phyloP scores from a whole-genome alignment of 2,888 invertebrate species.

The Lepidochrysops patricia region DNA sequence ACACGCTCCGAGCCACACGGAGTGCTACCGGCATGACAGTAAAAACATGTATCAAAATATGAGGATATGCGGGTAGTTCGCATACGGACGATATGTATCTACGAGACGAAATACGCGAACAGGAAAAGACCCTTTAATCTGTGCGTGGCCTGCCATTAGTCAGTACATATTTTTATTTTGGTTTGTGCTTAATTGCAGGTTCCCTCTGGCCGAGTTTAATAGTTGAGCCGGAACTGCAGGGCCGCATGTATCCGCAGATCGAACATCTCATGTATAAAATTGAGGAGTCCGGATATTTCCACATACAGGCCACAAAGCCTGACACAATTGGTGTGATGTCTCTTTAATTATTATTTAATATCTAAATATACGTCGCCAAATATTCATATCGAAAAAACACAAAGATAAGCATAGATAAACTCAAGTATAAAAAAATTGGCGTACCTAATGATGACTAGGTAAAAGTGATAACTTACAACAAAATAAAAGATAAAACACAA shows the following conservation, averaged over 20 bases:
- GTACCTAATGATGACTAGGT: too few relatives aligned
- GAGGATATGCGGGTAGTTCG: too few relatives aligned
- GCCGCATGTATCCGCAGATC: constrained; percentile 64
- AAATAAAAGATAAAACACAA: too few relatives aligned
- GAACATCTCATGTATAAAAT: constrained; percentile 34
- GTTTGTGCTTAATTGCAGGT: constrained; percentile 39
- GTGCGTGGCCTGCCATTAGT: too few relatives aligned
- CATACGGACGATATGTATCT: too few relatives aligned
- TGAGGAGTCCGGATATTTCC: constrained; percentile 48
- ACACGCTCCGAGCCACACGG: too few relatives aligned
- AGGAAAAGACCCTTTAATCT: too few relatives aligned
- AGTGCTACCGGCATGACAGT: too few relatives aligned
- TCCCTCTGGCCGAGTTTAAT: constrained; percentile 64
- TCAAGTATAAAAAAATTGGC: neutral
- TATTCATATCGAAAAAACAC: neutral
- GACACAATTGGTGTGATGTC: constrained; percentile 78
- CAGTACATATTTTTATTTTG: too few relatives aligned
- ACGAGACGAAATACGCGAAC: too few relatives aligned
- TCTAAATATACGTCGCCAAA: neutral
- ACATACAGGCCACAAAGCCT: constrained; percentile 81
- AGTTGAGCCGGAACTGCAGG: constrained; percentile 55
- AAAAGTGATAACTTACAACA: too few relatives aligned
- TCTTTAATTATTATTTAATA: neutral
- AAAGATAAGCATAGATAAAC: neutral
- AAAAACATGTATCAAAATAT: too few relatives aligned